phyloP scores from a whole-genome alignment of 2,797 vertebrate genomes.

The Rhadinocentrus ornatus region DNA sequence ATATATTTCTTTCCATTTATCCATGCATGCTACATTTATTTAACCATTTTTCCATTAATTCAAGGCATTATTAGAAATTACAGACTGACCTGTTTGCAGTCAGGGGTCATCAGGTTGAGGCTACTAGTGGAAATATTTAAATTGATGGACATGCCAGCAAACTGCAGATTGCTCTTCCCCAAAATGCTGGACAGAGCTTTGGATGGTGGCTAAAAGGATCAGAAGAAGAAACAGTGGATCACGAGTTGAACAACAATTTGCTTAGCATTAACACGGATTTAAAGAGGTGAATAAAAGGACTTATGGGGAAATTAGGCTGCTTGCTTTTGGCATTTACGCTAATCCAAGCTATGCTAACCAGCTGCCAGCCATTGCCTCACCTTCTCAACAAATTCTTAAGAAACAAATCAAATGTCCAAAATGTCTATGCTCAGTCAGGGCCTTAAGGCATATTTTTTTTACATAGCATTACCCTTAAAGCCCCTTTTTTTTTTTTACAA shows the following conservation, averaged over 20 bases:
- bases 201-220: conserved; percentile 87
- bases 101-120: conserved; percentile 95
- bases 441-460: not conserved
- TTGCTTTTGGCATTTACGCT: not conserved
- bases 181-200: conserved; percentile 94
- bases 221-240: conserved; percentile 17
- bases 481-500: no score
- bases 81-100: conserved; percentile 93
- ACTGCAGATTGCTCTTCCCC: conserved; percentile 98
- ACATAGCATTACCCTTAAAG: no score
- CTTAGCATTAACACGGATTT: not conserved
- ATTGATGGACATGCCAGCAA: conserved; percentile 96
- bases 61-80: not conserved
- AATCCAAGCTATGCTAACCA: not conserved
- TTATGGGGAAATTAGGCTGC: not conserved
- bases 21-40: not conserved
- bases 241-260: not conserved
- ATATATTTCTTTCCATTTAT: no score
- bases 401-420: not conserved
- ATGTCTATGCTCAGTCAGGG: not conserved
- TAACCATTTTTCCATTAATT: not conserved
- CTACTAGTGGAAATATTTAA: conserved; percentile 98
- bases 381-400: not conserved
- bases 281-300: not conserved
- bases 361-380: not conserved